phyloP scores from a whole-genome alignment of 2,113 vertebrate genomes.

The Panthera uncia region DNA sequence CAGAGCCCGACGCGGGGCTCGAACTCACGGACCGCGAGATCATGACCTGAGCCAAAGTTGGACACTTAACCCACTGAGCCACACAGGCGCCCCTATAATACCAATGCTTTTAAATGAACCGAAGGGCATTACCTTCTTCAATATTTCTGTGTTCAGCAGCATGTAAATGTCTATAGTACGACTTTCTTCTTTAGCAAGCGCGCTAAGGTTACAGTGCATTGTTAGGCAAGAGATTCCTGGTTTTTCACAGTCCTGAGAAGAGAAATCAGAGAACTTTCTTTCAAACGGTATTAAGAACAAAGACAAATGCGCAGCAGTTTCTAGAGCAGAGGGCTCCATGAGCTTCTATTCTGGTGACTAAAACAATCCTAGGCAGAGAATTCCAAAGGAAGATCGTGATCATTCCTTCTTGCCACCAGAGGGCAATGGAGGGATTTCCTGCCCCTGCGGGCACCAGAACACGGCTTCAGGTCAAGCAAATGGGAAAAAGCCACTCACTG shows the following conservation, averaged over 20 bases:
- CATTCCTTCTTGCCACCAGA: slow-evolving; percentile 28
- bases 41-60: too few species aligned
- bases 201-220: slow-evolving; percentile 91
- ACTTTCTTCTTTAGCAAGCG: slow-evolving; percentile 92
- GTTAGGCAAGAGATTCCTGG: slow-evolving; percentile 91
- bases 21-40: too few species aligned
- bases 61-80: too few species aligned
- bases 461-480: neutral
- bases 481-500: neutral
- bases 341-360: neutral
- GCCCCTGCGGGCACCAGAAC: neutral
- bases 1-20: too few species aligned
- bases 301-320: neutral
- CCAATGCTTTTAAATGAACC: neutral
- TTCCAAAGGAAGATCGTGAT: neutral
- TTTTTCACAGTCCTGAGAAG: slow-evolving; percentile 93
- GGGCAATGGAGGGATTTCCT: neutral
- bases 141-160: slow-evolving; percentile 96
- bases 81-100: too few species aligned
- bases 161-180: slow-evolving; percentile 91
- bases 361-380: neutral
- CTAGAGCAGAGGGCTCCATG: neutral
- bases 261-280: slow-evolving; percentile 47
- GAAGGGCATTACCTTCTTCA: slow-evolving; percentile 90
- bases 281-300: neutral